Conservation (phyloP, 2,113 vertebrate genomes). For the Falco punctatus region DNA sequence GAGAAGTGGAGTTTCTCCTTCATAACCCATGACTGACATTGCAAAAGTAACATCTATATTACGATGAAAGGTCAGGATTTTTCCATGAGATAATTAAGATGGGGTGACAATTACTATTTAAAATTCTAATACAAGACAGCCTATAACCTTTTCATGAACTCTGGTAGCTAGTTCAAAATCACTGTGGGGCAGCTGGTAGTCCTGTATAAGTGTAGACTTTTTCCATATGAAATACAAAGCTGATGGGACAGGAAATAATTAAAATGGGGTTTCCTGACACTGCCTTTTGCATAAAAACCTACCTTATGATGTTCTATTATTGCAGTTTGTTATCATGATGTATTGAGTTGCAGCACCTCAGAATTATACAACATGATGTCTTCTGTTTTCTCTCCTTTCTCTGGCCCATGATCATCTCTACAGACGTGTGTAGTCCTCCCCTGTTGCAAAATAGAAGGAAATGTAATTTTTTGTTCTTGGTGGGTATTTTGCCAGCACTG, state of each 20-base stretch:
- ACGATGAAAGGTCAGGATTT: neutral
- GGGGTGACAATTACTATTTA: neutral
- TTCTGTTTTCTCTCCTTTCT: neutral
- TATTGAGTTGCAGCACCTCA: neutral
- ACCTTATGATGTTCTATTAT: neutral
- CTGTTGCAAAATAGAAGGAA: neutral
- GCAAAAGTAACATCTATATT: neutral
- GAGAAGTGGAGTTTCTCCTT: neutral
- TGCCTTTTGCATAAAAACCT: neutral
- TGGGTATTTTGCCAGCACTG: neutral
- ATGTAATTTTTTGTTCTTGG: neutral
- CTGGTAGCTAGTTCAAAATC: neutral
- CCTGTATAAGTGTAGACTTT: neutral
- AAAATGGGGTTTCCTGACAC: neutral
- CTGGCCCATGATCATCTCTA: neutral
- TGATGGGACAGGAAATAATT: neutral
- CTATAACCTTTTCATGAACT: neutral
- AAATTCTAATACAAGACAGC: neutral
- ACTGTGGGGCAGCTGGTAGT: neutral
- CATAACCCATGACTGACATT: neutral
- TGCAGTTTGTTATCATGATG: neutral
- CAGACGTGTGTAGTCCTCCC: neutral
- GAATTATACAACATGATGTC: neutral
- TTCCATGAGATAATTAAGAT: neutral
- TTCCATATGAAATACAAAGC: neutral